These are phyloP conservation scores for Saxicola maurus DNA, from an alignment of 2,797 vertebrate species.

Conservation along the genomic window DNA sequence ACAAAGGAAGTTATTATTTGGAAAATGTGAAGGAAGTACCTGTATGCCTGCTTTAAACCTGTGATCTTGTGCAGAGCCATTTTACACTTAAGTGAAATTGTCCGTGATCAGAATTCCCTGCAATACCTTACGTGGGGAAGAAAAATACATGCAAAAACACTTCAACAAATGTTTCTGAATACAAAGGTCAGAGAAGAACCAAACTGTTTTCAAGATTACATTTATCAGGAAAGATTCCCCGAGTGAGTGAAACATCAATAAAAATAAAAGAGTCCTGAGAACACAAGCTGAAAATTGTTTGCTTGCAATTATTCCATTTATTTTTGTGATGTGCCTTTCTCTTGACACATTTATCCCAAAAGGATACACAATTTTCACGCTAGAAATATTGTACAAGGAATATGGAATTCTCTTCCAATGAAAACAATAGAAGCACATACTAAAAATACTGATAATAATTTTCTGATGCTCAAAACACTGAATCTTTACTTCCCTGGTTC, in stretches of 20 bases:
- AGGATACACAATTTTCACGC: conserved; percentile 8
- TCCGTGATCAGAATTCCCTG: conserved; percentile 8
- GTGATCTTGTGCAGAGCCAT: not conserved
- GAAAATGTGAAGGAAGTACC: not conserved
- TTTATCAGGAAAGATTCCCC: conserved; percentile 5
- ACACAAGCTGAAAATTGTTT: conserved; percentile 32
- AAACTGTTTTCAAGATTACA: conserved; percentile 12
- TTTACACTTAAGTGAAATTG: conserved; percentile 10
- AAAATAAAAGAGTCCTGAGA: conserved; percentile 16
- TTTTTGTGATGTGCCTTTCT: conserved; percentile 26
- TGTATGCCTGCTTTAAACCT: not conserved
- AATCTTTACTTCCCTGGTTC: not conserved
- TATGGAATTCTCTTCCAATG: conserved; percentile 2
- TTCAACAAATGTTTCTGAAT: conserved; percentile 40
- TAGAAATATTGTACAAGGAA: not conserved
- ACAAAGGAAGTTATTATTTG: not conserved
- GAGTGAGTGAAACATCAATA: conserved; percentile 21
- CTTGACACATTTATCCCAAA: conserved; percentile 18
- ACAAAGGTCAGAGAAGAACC: conserved; percentile 35
- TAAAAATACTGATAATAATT: not conserved
- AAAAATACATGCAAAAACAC: conserved; percentile 10
- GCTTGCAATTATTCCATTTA: conserved; percentile 36
- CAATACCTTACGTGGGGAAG: not conserved
- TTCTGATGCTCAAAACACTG: not conserved
- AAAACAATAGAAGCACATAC: not conserved